A percentile compares a stretch with the other conserved stretches of the same genome.
These are phyloP conservation scores for Pseudopipra pipra DNA, from an alignment of 2,113 vertebrate genomes.

Conservation along the genomic window DNA sequence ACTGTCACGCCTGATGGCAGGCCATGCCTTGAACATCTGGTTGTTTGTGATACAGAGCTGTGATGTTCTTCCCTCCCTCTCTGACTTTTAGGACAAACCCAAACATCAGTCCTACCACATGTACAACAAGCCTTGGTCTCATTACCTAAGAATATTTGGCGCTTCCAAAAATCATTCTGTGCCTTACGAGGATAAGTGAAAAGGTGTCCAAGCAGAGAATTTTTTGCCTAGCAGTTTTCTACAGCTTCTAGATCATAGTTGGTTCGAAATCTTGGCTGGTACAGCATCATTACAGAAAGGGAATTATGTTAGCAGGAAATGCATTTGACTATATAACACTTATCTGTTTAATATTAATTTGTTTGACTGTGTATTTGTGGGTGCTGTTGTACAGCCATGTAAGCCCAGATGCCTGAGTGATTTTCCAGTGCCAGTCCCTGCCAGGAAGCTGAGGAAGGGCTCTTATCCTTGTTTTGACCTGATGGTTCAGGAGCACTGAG, in stretches of 20 bases:
- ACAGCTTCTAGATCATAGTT: not conserved
- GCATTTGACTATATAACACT: not conserved
- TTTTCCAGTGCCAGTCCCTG: not conserved
- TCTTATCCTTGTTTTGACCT: not conserved
- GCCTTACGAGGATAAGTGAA: not conserved
- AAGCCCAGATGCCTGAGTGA: not conserved
- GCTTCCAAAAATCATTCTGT: not conserved
- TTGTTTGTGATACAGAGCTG: not conserved
- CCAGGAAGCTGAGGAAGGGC: not conserved
- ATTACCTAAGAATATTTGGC: not conserved
- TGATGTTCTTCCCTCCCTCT: not conserved
- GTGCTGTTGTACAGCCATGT: not conserved
- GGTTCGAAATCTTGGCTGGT: conserved; percentile 8
- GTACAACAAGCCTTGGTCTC: not conserved
- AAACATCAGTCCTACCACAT: not conserved
- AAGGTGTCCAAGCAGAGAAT: conserved; percentile 56
- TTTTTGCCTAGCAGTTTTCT: conserved; percentile 2
- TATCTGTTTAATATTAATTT: conserved; percentile 12
- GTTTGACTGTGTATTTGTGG: not conserved
- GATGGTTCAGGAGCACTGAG: not conserved
- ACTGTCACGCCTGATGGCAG: not conserved
- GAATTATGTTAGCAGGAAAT: not conserved
- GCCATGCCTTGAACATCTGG: not conserved
- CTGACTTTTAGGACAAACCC: not conserved
- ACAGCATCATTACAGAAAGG: not conserved